phyloP scores from a whole-genome alignment of 2,888 invertebrate species.

The Ormyrus thymus region DNA sequence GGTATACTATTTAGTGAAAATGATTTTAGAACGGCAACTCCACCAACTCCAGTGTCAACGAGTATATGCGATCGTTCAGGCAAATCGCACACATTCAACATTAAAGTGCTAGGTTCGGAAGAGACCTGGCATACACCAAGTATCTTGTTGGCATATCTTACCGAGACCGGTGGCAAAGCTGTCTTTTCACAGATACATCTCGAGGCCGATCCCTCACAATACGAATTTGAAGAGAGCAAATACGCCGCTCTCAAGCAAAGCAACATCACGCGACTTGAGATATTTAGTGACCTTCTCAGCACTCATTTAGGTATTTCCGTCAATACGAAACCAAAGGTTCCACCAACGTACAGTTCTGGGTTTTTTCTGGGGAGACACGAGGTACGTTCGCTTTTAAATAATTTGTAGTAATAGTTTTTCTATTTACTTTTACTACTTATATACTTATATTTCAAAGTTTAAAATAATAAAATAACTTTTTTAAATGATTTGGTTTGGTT shows the following conservation, averaged over 20 bases:
- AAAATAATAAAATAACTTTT: no score
- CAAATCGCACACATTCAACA: slow-evolving; percentile 82
- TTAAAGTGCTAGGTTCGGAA: slow-evolving; percentile 87
- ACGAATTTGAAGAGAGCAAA: slow-evolving; percentile 80
- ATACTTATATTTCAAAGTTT: no score
- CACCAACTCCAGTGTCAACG: slow-evolving; percentile 67
- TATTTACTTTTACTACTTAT: no score
- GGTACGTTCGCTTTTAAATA: slow-evolving; percentile 74
- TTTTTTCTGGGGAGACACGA: slow-evolving; percentile 90
- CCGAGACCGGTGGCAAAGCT: slow-evolving; percentile 82
- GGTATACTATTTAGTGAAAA: no score
- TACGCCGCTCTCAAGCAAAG: slow-evolving; percentile 78
- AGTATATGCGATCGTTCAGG: slow-evolving; percentile 73
- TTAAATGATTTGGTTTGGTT: no score
- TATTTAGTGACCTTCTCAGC: slow-evolving; percentile 84
- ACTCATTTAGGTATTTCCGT: slow-evolving; percentile 84
- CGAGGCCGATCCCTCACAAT: slow-evolving; percentile 85
- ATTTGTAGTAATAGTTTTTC: no score
- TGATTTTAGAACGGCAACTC: slow-evolving; percentile 59
- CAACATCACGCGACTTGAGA: slow-evolving; percentile 85
- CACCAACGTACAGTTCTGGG: slow-evolving; percentile 78
- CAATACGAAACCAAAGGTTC: slow-evolving; percentile 62
- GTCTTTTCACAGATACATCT: slow-evolving; percentile 91
- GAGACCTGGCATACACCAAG: slow-evolving; percentile 93
- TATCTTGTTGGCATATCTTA: slow-evolving; percentile 82